These are phyloP conservation scores for Tor tambroides DNA, from an alignment of 2,113 vertebrate species.

Conservation along the genomic window DNA sequence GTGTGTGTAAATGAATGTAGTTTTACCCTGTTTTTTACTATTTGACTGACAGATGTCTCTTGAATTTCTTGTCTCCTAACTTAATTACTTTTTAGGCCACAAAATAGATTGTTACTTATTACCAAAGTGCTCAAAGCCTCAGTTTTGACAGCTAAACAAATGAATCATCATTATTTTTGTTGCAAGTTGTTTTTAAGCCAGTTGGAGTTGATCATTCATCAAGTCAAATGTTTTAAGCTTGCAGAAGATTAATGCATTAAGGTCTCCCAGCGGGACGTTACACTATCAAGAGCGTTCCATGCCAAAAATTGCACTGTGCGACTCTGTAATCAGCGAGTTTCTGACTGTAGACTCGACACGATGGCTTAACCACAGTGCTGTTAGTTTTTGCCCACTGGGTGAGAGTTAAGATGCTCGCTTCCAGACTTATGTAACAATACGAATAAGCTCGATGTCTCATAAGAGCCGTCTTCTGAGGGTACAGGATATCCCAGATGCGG, in stretches of 20 bases:
- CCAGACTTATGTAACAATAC: conserved; percentile 31
- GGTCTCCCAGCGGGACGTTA: not conserved
- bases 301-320: not conserved
- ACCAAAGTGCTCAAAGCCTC: conserved; percentile 27
- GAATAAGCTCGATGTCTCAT: not conserved
- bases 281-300: not conserved
- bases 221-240: conserved; percentile 11
- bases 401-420: not conserved
- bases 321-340: conserved; percentile 62
- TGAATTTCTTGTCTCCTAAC: not conserved
- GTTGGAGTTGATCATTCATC: conserved; percentile 25
- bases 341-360: conserved; percentile 54
- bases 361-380: too few species aligned
- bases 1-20: too few species aligned
- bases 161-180: conserved; percentile 26
- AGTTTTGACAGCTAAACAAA: conserved; percentile 34
- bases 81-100: not conserved
- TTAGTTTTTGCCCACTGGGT: not conserved
- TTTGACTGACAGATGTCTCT: too few species aligned
- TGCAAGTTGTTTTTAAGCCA: conserved; percentile 41
- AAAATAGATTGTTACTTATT: not conserved
- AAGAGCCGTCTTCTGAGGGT: not conserved
- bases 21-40: too few species aligned
- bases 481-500: not conserved
- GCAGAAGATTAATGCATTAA: conserved; percentile 12